Base-by-base conservation (phyloP, 2,797 vertebrate species). In the Phaenicophaeus curvirostris region DNA sequence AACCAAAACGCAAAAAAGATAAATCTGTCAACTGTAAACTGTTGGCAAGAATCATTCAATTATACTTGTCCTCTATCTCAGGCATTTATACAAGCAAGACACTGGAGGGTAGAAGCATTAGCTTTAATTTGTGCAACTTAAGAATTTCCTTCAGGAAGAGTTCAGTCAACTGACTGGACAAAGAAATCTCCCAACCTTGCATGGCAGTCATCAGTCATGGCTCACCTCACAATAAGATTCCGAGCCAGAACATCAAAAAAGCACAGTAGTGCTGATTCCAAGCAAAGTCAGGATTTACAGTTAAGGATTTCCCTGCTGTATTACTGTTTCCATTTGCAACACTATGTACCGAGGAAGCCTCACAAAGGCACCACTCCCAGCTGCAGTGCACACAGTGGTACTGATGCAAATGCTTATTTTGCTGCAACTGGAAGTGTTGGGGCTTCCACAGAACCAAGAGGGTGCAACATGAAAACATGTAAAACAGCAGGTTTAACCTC, bases 401-500 rank as follows among this genome's bases (percentile, higher is more conserved):
- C 15, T 48, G 76, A 87, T 87, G 78, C 83, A 82, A 62, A 51
- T 1, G 1, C 62, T 66, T 51, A 18, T 65, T 80, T 63, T 83
- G 91, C 95, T 97, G 89, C 87, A 97, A 78, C 30, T 77, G 53
- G 87, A 86, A 69, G 53, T 86, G 54, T 30, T 11, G 75, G 66
- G 74, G 63, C 92, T 94, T 91, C 93, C 91, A 62, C 59, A 91
- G 71, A 86, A 93, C 44, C 20, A 59, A 68, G 58, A 6, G 61
- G 65, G 41, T 6, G 33, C 65, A 84, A 96, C 95, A 97, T 96
- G 98, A 98, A 84, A 98, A 98, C 96, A 98, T 62, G 96, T 98
- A 98, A 98, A 94, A 13, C 98, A 99, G 99, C 98, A 98, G 98
- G 97, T 96, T 98, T 99, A 99, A 98, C 99, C 99, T 99, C 99